These are phyloP conservation scores for Oreortyx pictus DNA, from an alignment of 2,797 vertebrate genomes.

Conservation along the genomic window DNA sequence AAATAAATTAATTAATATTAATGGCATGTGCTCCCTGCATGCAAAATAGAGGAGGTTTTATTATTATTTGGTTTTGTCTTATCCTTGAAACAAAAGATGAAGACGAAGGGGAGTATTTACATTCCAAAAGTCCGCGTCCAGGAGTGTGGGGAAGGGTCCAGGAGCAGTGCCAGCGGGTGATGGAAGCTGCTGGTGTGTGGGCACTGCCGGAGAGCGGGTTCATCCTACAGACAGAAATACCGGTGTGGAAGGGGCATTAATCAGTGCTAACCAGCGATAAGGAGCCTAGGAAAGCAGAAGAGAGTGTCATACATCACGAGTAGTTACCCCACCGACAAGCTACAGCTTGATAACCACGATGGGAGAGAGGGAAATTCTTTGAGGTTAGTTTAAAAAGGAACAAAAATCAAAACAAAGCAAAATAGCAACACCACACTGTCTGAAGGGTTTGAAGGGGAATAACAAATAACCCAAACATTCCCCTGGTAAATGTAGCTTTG, in stretches of 20 bases:
- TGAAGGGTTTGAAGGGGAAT: neutral
- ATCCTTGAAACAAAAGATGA: conserved; percentile 55
- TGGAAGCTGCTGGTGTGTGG: neutral
- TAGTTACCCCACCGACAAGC: neutral
- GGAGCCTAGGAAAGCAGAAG: neutral
- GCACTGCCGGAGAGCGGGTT: neutral
- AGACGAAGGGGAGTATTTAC: conserved; percentile 43
- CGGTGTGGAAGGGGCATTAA: neutral
- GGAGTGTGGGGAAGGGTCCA: neutral
- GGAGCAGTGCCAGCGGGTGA: neutral
- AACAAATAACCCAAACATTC: neutral
- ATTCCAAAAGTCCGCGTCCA: neutral
- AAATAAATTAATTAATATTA: conserved; percentile 78
- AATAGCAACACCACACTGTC: neutral
- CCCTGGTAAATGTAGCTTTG: neutral
- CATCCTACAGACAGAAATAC: neutral
- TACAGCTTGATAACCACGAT: neutral
- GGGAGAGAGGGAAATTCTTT: conserved; percentile 40
- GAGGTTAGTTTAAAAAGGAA: neutral
- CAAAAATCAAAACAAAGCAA: conserved; percentile 20
- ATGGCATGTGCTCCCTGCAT: conserved; percentile 69
- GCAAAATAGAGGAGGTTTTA: conserved; percentile 55
- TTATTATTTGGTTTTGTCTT: conserved; percentile 60
- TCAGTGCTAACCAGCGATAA: neutral
- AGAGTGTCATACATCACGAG: neutral